phyloP scores from a whole-genome alignment of 2,888 invertebrate species.

The Linyphia triangularis region DNA sequence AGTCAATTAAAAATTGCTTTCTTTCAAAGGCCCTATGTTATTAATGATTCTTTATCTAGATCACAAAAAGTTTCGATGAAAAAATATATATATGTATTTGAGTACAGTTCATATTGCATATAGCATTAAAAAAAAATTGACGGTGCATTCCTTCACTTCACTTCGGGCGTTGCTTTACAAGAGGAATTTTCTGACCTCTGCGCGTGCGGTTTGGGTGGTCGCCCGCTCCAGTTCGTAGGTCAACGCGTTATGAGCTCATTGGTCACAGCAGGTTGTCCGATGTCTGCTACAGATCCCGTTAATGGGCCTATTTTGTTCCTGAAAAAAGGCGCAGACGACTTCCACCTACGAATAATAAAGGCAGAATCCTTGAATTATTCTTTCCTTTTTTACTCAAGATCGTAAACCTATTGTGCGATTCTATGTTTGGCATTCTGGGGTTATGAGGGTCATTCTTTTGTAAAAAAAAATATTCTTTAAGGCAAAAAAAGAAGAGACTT shows the following conservation, averaged over 20 bases:
- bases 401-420: conserved; percentile 5
- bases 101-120: neutral
- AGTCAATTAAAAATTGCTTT: too few species aligned
- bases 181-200: conserved; percentile 1
- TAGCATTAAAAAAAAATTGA: neutral
- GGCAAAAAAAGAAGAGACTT: neutral
- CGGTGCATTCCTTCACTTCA: neutral
- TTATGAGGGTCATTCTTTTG: conserved; percentile 1
- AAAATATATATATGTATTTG: neutral
- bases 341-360: conserved; percentile 52
- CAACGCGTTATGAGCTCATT: conserved; percentile 63
- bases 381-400: neutral
- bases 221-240: conserved; percentile 27
- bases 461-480: neutral
- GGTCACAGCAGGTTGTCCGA: conserved; percentile 46
- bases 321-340: conserved; percentile 8
- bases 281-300: conserved; percentile 21
- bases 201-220: conserved; percentile 20
- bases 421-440: conserved; percentile 3
- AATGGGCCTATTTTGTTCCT: conserved; percentile 56
- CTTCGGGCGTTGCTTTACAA: neutral
- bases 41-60: too few species aligned
- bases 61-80: neutral
- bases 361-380: neutral
- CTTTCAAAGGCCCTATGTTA: too few species aligned